Evolutionary conservation across 2,888 invertebrate genomes (phyloP), one percentile per base, ranked within the genome.

Genomic region (Temnothorax rugatulus): DNA sequence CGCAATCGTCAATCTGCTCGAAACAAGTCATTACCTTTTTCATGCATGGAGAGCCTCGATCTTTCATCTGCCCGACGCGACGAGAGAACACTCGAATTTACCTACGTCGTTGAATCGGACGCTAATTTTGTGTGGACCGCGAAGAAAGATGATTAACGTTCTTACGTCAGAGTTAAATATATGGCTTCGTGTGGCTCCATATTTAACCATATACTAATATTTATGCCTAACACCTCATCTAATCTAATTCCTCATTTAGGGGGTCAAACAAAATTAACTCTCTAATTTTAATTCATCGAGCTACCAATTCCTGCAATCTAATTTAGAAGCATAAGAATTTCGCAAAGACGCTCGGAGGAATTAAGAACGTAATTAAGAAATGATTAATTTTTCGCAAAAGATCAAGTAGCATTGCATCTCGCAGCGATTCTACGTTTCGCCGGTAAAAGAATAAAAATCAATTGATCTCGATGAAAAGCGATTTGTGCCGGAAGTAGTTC

Each of bases 1-100:
- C 86, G 86, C 75, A 86, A 86, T 83, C 88, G 83, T 75, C 83
- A 47, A 81, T 59, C 57, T 52, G 64, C 54, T 66, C 68, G 68
- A 68, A 77, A 77, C 77, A 77, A 77, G 54, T 68, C 77, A 38
- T 77, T 77, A 77, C 54, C 68, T 77, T 68, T 77, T 77, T 77
- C 77, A 68, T n/a, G 79, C 47, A 7, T 47, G 52, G 50, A 61
- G 34, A 50, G 44, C 38, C 74, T 13, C 64, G 61, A 73, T 47
- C 81, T 73, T 81, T 81, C 38, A 69, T 50, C 25, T 73, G 15
- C 18, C 81, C 50, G 68, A 54, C 66, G 4, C 47, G 25, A 63
- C 50, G 75, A 76, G 50, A 54, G 76, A 77, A 77, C 54, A 54
- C 66, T 77, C 66, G 29, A 54, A n/a, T 68, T 77, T 68, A 77